Evolutionary conservation across 1,140 invertebrate genomes (phyloP).

Genomic region (Calliphora vicina): DNA sequence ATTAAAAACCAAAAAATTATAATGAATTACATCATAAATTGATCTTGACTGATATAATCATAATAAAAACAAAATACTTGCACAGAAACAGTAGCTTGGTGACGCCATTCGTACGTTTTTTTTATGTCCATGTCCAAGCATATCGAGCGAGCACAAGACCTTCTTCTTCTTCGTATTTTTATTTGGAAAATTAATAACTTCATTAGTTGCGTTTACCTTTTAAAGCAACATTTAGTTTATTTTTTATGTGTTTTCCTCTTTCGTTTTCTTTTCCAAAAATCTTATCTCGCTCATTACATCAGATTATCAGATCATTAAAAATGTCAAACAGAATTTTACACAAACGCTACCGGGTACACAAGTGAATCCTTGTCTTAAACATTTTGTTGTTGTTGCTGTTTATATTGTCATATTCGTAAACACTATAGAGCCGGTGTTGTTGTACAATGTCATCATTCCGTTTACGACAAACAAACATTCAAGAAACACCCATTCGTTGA

Average conservation of each 20-base stretch:
- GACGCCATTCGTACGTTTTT: background rate
- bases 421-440: background rate
- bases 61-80: background rate
- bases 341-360: constrained; percentile 2
- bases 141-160: background rate
- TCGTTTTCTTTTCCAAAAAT: background rate
- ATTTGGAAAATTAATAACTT: constrained; percentile 6
- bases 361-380: background rate
- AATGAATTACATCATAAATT: constrained; percentile 11
- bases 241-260: background rate
- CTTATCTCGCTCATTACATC: background rate
- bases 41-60: background rate
- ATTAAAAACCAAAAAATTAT: background rate
- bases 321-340: background rate
- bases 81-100: background rate
- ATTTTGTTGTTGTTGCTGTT: background rate
- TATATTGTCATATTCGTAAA: background rate
- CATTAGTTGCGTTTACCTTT: constrained; percentile 9
- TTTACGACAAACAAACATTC: background rate
- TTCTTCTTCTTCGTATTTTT: too few species aligned
- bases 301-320: constrained; percentile 10
- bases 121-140: background rate
- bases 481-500: background rate
- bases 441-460: background rate
- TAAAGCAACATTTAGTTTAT: background rate